Evolutionary conservation across 2,888 invertebrate genomes (phyloP).

Genomic region (Andrena dorsata): DNA sequence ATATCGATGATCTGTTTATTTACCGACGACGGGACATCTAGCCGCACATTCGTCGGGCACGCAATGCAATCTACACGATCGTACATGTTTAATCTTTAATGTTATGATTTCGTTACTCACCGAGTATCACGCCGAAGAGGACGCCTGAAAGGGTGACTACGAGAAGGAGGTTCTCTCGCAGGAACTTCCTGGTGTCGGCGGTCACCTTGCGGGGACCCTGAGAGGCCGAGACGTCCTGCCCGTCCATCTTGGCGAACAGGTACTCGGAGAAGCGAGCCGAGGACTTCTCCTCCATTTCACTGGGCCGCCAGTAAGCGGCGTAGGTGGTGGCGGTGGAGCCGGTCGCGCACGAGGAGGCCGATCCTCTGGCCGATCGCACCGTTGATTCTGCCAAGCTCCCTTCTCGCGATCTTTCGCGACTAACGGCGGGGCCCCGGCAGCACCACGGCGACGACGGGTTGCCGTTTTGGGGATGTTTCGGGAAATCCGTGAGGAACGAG

Average conservation of each 20-base stretch:
- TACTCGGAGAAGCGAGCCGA: conserved; percentile 90
- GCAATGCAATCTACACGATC: not conserved
- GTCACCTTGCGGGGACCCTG: conserved; percentile 89
- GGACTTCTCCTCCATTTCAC: conserved; percentile 84
- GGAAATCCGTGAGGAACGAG: conserved; percentile 83
- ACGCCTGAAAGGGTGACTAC: conserved; percentile 93
- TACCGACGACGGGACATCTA: not conserved
- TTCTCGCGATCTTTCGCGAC: conserved; percentile 83
- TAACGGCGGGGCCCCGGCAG: conserved; percentile 84
- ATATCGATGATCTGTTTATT: conserved; percentile 39
- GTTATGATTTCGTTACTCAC: conserved; percentile 85
- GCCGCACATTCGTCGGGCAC: not conserved
- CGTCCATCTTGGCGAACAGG: conserved; percentile 92
- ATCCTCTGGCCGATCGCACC: conserved; percentile 69
- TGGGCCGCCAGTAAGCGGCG: conserved; percentile 76
- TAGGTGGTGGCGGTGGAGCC: conserved; percentile 63
- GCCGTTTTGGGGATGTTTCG: conserved; percentile 85
- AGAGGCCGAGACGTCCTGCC: conserved; percentile 85
- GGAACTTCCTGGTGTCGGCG: conserved; percentile 88
- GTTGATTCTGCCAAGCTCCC: conserved; percentile 76
- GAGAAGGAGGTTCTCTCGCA: conserved; percentile 92
- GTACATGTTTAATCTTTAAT: no score
- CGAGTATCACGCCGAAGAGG: conserved; percentile 90
- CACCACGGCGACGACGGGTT: conserved; percentile 84
- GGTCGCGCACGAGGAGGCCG: conserved; percentile 67